phyloP scores from a whole-genome alignment of 2,113 vertebrate species.

The Genyomyrus donnyi region DNA sequence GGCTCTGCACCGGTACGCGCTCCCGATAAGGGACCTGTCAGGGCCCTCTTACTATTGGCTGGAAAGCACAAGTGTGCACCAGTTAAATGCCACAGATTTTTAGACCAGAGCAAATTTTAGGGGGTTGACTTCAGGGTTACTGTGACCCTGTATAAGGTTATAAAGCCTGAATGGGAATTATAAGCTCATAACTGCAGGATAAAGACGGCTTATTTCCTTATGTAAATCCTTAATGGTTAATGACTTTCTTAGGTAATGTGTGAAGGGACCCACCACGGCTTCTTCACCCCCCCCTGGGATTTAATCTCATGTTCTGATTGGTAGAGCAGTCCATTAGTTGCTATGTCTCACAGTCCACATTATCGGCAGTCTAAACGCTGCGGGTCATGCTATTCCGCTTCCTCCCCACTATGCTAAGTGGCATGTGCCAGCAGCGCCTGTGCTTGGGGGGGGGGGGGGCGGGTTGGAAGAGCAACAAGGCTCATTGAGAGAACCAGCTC shows the following conservation, averaged over 20 bases:
- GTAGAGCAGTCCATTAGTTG: background rate
- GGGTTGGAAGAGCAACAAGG: background rate
- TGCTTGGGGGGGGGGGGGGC: background rate
- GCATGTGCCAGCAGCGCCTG: background rate
- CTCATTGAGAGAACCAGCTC: background rate
- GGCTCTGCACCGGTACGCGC: constrained; percentile 71
- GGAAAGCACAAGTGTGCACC: background rate
- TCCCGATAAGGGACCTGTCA: constrained; percentile 58
- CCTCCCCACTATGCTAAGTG: background rate
- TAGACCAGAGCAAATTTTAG: background rate
- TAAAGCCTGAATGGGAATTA: background rate
- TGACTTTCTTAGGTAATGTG: background rate
- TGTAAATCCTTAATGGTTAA: background rate
- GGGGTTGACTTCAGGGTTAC: background rate
- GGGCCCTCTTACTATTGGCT: background rate
- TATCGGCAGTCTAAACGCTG: background rate
- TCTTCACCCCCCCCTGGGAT: background rate
- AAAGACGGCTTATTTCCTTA: background rate
- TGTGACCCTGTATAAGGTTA: background rate
- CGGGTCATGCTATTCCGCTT: background rate
- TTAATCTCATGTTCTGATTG: background rate
- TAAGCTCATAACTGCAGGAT: background rate
- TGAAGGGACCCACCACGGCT: background rate
- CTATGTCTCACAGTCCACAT: background rate
- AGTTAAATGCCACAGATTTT: background rate